Conservation (phyloP, 2,113 vertebrate genomes). For the Malurus melanocephalus region DNA sequence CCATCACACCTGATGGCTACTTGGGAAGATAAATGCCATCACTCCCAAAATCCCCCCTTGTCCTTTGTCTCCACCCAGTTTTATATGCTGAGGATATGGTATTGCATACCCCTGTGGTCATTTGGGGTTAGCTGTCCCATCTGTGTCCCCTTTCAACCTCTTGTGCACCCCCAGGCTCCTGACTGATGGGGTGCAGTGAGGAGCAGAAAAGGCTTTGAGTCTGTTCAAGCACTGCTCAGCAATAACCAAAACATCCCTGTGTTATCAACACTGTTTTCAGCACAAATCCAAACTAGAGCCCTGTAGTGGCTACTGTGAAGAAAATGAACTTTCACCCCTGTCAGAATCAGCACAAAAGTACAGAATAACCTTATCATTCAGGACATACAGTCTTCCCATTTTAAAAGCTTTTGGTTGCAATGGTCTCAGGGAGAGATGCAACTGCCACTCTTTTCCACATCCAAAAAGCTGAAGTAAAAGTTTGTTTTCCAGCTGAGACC, state of each 20-base stretch:
- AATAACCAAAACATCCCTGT: neutral
- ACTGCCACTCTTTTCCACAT: neutral
- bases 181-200: neutral
- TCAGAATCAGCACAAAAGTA: neutral
- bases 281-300: neutral
- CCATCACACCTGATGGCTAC: neutral
- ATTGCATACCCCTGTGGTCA: neutral
- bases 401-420: neutral
- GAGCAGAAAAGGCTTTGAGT: neutral
- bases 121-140: neutral
- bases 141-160: neutral
- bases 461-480: neutral
- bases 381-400: neutral
- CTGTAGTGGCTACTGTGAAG: neutral
- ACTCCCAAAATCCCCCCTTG: rapidly evolving
- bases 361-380: neutral
- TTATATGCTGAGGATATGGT: neutral
- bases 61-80: neutral
- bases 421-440: neutral
- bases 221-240: neutral
- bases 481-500: neutral
- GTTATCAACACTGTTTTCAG: neutral
- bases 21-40: neutral
- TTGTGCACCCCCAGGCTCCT: neutral
- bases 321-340: neutral